Evolutionary conservation across 1,140 invertebrate genomes (phyloP).

Genomic region (Ips typographus): DNA sequence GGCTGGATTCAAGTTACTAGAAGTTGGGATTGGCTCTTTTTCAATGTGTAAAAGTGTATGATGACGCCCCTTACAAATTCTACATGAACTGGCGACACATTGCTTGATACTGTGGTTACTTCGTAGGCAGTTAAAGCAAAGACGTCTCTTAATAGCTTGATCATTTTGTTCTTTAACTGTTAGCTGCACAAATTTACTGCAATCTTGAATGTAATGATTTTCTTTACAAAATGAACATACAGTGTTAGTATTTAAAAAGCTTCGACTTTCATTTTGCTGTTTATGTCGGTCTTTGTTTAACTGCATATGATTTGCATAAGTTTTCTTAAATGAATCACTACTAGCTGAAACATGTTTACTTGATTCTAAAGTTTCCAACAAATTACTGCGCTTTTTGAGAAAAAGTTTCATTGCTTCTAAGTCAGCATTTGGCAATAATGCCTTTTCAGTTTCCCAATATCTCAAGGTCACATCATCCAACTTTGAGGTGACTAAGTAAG

Average conservation of each 20-base stretch:
- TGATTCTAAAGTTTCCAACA: conserved; percentile 20
- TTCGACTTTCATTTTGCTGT: too few relatives aligned
- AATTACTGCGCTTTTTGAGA: conserved; percentile 1
- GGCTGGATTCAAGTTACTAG: too few relatives aligned
- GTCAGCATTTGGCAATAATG: neutral
- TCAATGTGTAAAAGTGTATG: neutral
- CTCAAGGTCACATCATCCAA: conserved; percentile 5
- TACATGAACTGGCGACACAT: neutral
- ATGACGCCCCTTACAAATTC: conserved; percentile 2
- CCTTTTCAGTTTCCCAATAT: conserved; percentile 9
- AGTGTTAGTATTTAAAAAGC: too few relatives aligned
- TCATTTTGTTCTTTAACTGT: neutral
- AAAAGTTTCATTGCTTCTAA: conserved; percentile 17
- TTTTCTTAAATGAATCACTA: too few relatives aligned
- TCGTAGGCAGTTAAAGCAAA: conserved; percentile 1
- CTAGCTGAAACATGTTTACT: neutral
- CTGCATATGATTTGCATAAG: too few relatives aligned
- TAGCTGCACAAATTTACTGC: neutral
- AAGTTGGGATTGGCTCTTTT: neutral
- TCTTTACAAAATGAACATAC: conserved; percentile 2
- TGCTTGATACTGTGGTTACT: neutral
- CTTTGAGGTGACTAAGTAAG: too few relatives aligned
- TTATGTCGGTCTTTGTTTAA: too few relatives aligned
- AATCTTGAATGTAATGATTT: neutral
- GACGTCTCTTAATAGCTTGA: neutral